Base-by-base conservation (phyloP, 2,113 vertebrate genomes). In the Ardeotis arabs region DNA sequence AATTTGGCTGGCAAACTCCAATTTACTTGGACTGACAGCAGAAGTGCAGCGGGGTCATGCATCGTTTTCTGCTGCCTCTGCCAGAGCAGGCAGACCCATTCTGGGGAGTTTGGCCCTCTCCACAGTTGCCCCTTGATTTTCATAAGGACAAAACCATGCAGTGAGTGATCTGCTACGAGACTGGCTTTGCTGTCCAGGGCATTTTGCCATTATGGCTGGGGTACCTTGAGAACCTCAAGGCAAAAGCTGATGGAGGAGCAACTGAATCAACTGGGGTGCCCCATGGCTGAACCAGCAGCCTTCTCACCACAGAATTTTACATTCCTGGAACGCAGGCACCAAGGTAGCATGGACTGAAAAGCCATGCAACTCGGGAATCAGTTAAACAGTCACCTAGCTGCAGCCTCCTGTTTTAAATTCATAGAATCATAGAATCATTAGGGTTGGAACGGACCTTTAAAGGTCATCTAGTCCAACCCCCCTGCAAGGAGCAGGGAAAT, bases 31-130 rank as follows among this genome's bases (percentile, higher is more conserved):
- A 69, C n/a, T 1, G 1, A 33, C 9, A 77, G 21, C 31, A 59
- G 45, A 85, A 86, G 35, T 39, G 21, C 68, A 77, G 49, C 1
- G 2, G 39, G 14, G 58, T 52, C 5, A 3, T 2, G 6, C 0
- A 0, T 45, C 4, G 1, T 60, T 55, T 91, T 50, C 28, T 70
- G 53, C 8, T 13, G 66, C 64, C 31, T 66, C n/a, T 1, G 7
- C 62, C 3, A 6, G 31, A 45, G 80, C 50, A 87, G 20, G 14
- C 17, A 87, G 58, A 72, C 22, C 39, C 2, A 1, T 75, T 87
- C 58, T 15, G 37, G 23, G 25, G 25, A 5, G 10, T 37, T 31
- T 90, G 6, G 17, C 4, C 6, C 13, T 66, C 33, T 47, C 41
- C 14, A 37, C 1, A 0, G 25, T 12, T 56, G 15, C 53, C 25